These are phyloP conservation scores for Malacoctenus gilli DNA, from an alignment of 2,797 vertebrate genomes.

Conservation along the genomic window DNA sequence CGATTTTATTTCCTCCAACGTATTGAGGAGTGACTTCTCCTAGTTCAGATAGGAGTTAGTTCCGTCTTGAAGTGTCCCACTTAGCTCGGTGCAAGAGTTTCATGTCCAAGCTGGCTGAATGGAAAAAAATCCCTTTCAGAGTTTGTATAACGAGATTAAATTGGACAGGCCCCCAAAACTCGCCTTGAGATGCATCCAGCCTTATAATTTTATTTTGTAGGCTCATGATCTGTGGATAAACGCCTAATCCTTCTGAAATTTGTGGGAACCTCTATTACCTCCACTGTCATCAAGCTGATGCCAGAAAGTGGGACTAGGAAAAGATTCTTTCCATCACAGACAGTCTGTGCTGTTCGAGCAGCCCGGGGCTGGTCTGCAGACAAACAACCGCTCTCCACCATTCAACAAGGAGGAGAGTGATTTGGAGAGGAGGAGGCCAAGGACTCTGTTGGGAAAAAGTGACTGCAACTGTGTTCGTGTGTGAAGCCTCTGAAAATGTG, in stretches of 20 bases:
- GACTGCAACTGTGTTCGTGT: neutral
- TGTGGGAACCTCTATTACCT: slow-evolving; percentile 4
- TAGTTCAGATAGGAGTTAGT: no score
- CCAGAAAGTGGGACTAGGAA: slow-evolving; percentile 31
- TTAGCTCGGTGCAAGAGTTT: neutral
- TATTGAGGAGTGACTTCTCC: no score
- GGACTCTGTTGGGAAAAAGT: neutral
- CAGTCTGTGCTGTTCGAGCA: slow-evolving; percentile 14
- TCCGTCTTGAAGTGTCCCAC: neutral
- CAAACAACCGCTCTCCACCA: slow-evolving; percentile 16
- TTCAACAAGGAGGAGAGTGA: no score
- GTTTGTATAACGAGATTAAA: slow-evolving; percentile 11
- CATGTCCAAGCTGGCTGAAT: slow-evolving; percentile 2
- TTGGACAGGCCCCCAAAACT: slow-evolving; percentile 6
- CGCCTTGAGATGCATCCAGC: neutral
- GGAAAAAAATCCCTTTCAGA: slow-evolving; percentile 5
- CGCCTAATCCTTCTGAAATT: neutral
- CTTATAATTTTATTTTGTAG: slow-evolving; percentile 3
- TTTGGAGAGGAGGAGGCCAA: neutral
- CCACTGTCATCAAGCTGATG: slow-evolving; percentile 12
- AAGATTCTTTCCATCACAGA: slow-evolving; percentile 38
- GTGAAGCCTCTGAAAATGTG: no score
- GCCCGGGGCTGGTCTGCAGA: slow-evolving; percentile 16
- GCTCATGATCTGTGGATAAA: slow-evolving; percentile 9
- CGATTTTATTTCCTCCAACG: no score